These are phyloP conservation scores for Malurus alboscapulatus DNA, from an alignment of 2,113 vertebrate species.

Conservation along the genomic window DNA sequence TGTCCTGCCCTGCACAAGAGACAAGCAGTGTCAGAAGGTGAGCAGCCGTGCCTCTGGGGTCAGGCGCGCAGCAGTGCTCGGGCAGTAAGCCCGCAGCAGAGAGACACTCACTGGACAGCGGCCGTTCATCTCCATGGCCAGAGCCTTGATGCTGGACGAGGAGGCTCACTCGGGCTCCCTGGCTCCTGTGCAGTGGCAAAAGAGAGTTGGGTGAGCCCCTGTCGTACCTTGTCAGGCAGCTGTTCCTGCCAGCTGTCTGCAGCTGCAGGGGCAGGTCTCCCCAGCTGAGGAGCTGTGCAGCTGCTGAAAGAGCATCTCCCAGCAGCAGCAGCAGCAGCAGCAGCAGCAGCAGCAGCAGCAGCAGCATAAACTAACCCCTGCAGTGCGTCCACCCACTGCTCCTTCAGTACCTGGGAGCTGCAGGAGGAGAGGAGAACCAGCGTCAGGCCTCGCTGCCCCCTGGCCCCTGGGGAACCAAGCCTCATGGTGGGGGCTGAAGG, in stretches of 20 bases:
- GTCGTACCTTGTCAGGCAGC: too few species aligned
- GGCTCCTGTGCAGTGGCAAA: neutral
- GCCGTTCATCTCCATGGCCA: fast-evolving
- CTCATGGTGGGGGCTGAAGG: too few species aligned
- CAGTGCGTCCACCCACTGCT: too few species aligned
- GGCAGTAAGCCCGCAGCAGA: neutral
- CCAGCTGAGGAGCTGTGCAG: neutral
- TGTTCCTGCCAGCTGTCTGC: neutral
- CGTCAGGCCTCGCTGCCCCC: neutral
- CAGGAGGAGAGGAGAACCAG: neutral
- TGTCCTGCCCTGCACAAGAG: neutral
- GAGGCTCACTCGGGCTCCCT: neutral
- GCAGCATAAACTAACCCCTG: neutral
- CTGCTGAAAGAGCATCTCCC: neutral
- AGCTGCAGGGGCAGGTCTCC: neutral
- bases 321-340: neutral
- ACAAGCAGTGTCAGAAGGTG: neutral
- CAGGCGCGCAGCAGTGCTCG: neutral
- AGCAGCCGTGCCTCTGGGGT: too few species aligned
- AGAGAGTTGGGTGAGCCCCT: neutral
- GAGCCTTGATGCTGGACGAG: neutral
- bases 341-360: neutral
- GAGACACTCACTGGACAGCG: fast-evolving
- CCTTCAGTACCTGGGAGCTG: neutral
- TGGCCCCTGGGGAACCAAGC: neutral